Evolutionary conservation across 2,888 invertebrate species (phyloP), one percentile per base, ranked within the genome.

Genomic region (Drosophila mulleri): DNA sequence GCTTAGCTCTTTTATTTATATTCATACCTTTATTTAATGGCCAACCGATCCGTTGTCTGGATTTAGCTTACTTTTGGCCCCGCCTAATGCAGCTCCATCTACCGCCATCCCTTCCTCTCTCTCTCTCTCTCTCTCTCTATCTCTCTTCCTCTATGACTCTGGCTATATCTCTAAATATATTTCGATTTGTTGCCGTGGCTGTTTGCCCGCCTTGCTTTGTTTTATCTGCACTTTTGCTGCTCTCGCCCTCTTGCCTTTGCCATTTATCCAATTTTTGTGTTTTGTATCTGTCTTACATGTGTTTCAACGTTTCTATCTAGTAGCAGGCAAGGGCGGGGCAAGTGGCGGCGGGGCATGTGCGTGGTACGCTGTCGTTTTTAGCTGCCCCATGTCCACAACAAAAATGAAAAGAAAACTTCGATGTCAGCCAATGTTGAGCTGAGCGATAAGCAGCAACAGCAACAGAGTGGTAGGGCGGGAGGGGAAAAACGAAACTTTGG

Each of bases 261-360:
- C 62, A 59, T 70, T 74, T 78, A 67, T 67, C 71, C 78, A 77
- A 75, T 78, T 77, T 77, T 54, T 67, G 78, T 74, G 71, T 59
- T 52, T 64, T 69, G 68, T 62, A 57, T 78, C 73, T 64, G 77
- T 54, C 70, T 66, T 81, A 73, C 78, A 75, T 73, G 77, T 77
- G 72, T 72, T 77, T 69, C 68, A 23, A 50, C 69, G 70, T 72
- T 74, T 29, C 29, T 78, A 82, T 82, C 88, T 67, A 70, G 74
- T 74, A 9, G 32, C 3, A 72, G 68, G 37, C 70, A 41, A 44
- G 23, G 59, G 7, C 6, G 69, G 58, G 57, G 72, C 72, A 53
- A 69, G 78, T 72, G 67, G 2, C 63, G 57, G 35, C 72, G 35
- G 18, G 56, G 42, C 52, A 57, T 52, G 71, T 72, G 69, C 65